These are phyloP conservation scores for Trachythela sp. DNA, from an alignment of 64 coral and sea anemone species.

Conservation along the genomic window DNA sequence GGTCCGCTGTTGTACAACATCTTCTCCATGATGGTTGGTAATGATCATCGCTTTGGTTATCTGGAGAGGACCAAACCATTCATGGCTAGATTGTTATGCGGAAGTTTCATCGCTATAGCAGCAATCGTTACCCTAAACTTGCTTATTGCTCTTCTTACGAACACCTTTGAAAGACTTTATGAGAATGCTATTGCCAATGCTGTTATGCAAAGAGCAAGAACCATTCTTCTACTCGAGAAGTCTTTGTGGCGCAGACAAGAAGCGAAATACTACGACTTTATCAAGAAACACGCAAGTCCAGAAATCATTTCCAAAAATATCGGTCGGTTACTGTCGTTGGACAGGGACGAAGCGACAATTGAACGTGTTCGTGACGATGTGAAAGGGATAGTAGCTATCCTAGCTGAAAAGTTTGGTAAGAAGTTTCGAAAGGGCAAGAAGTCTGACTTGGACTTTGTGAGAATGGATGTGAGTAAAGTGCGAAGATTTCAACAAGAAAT, in stretches of 20 bases:
- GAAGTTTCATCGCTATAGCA: not conserved
- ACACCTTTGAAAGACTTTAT: conserved; percentile 19
- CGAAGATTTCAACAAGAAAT: not conserved
- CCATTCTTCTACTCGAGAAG: not conserved
- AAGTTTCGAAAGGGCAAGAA: not conserved
- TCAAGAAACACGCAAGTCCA: not conserved
- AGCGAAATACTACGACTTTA: not conserved
- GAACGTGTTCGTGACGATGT: not conserved
- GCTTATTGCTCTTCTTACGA: not conserved
- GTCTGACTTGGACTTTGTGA: not conserved
- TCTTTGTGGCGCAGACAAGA: not conserved
- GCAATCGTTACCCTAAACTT: not conserved
- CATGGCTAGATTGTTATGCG: not conserved
- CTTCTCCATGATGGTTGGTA: not conserved
- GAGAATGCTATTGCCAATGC: not conserved
- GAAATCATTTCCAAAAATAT: not conserved
- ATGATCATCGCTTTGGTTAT: not conserved
- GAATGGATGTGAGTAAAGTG: not conserved
- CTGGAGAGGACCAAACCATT: not conserved
- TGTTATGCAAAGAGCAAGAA: not conserved
- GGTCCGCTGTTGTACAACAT: not conserved
- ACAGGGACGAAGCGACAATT: not conserved
- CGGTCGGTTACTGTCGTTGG: not conserved
- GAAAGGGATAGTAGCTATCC: not conserved
- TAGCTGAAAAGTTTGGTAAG: not conserved